Evolutionary conservation across 2,113 vertebrate genomes (phyloP).

Genomic region (Python bivittatus): DNA sequence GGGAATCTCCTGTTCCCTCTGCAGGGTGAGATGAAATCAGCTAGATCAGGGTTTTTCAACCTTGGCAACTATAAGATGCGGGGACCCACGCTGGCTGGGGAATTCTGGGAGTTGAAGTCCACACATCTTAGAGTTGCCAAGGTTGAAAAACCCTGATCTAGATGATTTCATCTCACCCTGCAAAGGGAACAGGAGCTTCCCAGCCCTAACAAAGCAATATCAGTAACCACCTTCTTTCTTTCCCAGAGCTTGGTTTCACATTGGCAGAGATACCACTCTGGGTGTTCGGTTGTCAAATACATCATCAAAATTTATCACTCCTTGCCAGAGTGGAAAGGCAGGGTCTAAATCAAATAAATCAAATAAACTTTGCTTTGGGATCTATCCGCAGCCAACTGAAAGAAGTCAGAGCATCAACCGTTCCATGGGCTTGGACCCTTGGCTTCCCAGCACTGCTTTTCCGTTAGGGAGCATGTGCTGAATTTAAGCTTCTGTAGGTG

Average conservation of each 20-base stretch:
- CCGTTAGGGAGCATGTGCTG: background rate
- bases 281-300: background rate
- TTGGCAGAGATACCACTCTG: background rate
- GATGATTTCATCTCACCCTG: too few relatives aligned
- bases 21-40: too few relatives aligned
- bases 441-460: background rate
- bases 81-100: too few relatives aligned
- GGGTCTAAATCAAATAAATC: background rate
- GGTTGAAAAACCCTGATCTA: too few relatives aligned
- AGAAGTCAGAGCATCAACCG: too few relatives aligned
- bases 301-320: background rate
- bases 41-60: too few relatives aligned
- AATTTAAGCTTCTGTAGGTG: background rate
- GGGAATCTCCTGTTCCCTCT: background rate
- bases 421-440: background rate
- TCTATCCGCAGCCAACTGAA: background rate
- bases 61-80: too few relatives aligned
- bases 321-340: background rate
- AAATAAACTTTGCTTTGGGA: background rate
- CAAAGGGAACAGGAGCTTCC: background rate
- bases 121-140: too few relatives aligned
- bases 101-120: too few relatives aligned
- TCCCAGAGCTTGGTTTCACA: background rate
- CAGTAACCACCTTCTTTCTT: background rate
- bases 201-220: background rate